phyloP scores from a whole-genome alignment of 1,140 invertebrate species.

The Dysdera silvatica region DNA sequence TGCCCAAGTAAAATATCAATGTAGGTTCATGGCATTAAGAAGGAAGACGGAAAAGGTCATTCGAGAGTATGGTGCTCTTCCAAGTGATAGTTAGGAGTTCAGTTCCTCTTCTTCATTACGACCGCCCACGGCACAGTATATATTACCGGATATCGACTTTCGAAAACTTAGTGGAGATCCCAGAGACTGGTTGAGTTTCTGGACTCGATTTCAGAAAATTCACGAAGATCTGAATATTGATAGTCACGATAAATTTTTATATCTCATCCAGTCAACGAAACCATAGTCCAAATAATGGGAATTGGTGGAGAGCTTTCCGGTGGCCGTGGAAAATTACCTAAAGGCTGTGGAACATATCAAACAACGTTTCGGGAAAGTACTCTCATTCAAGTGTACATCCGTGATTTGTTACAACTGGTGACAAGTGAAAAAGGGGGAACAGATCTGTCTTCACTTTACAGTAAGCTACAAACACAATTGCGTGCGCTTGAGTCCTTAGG shows the following conservation, averaged over 20 bases:
- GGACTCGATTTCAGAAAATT: background rate
- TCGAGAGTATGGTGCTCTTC: too few relatives aligned
- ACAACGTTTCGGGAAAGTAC: background rate
- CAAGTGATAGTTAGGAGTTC: too few relatives aligned
- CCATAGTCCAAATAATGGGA: background rate
- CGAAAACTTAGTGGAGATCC: background rate
- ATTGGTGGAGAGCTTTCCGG: background rate
- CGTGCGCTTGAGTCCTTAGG: background rate
- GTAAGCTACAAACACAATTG: slow-evolving; percentile 2
- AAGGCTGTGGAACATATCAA: background rate
- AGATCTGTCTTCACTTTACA: background rate
- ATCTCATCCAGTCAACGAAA: slow-evolving; percentile 1
- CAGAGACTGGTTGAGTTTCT: background rate
- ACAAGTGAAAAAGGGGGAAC: background rate
- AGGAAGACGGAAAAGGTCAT: too few relatives aligned
- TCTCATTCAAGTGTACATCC: background rate
- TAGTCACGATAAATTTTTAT: background rate
- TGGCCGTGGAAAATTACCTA: background rate
- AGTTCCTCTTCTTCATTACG: too few relatives aligned
- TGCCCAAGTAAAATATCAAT: too few relatives aligned
- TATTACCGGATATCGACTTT: background rate
- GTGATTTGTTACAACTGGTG: background rate
- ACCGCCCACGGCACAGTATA: too few relatives aligned
- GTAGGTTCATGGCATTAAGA: too few relatives aligned
- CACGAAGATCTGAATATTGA: background rate